A percentile compares a stretch with the other conserved stretches of the same genome.
These are phyloP conservation scores for Halcyon chelicuti DNA, from an alignment of 2,797 vertebrate genomes.

Conservation along the genomic window DNA sequence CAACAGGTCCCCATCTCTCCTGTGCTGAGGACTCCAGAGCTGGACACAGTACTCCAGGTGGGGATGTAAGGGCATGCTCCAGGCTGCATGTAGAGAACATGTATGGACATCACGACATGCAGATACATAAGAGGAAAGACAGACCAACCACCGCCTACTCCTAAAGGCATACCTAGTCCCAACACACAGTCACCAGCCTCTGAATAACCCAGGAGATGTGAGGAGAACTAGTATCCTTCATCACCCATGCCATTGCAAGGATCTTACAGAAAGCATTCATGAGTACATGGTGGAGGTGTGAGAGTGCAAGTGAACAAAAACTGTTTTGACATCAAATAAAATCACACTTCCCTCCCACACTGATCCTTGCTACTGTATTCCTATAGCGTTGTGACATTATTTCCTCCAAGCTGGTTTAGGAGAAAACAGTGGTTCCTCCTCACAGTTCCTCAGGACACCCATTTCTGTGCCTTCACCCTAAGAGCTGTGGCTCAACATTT, in stretches of 20 bases:
- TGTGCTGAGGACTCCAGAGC: neutral
- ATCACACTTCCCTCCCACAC: neutral
- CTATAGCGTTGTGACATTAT: neutral
- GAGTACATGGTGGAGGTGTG: rapidly evolving
- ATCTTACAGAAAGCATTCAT: neutral
- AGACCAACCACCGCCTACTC: neutral
- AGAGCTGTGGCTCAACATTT: neutral
- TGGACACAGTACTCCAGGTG: neutral
- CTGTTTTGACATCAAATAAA: neutral
- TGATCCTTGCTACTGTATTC: neutral
- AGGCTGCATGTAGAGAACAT: rapidly evolving
- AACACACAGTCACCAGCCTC: neutral
- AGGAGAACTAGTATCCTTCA: neutral
- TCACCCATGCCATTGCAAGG: neutral
- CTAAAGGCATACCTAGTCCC: neutral
- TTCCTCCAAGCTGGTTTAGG: neutral
- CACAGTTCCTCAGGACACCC: neutral
- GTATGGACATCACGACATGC: neutral
- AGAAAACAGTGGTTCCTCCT: neutral
- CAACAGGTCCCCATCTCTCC: neutral
- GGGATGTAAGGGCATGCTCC: neutral
- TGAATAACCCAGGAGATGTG: neutral
- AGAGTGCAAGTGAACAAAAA: neutral
- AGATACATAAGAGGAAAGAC: neutral
- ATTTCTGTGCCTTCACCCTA: neutral